phyloP scores from a whole-genome alignment of 2,888 invertebrate genomes.

The Polia nebulosa region DNA sequence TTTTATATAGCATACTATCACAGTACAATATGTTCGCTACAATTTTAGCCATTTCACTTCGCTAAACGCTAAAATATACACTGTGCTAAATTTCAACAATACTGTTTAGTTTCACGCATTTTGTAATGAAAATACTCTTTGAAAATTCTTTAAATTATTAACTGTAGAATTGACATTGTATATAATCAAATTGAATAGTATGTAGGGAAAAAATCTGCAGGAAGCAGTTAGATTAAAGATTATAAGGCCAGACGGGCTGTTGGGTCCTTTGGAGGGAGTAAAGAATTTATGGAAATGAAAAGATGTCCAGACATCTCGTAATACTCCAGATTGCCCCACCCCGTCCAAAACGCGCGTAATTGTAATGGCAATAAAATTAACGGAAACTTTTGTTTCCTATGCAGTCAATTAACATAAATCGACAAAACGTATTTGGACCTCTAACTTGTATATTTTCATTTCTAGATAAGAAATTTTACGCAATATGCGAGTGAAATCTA shows the following conservation, averaged over 20 bases:
- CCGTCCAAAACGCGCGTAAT: conserved; percentile 15
- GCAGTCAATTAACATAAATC: conserved; percentile 72
- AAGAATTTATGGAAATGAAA: conserved; percentile 6
- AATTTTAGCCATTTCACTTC: conserved; percentile 70
- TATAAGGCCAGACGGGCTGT: neutral
- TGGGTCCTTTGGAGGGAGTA: conserved; percentile 8
- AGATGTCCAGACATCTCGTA: neutral
- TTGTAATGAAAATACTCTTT: conserved; percentile 54
- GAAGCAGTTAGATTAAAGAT: conserved; percentile 27
- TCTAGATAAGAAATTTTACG: conserved; percentile 51
- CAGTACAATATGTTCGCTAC: conserved; percentile 71
- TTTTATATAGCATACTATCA: conserved; percentile 64
- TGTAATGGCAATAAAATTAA: conserved; percentile 70
- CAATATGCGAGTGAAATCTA: conserved; percentile 30
- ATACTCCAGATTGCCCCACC: conserved; percentile 1
- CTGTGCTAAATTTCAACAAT: conserved; percentile 55
- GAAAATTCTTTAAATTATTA: conserved; percentile 58
- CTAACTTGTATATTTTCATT: conserved; percentile 58
- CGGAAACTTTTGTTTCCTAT: conserved; percentile 63
- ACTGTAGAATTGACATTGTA: conserved; percentile 66
- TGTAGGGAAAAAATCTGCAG: conserved; percentile 48
- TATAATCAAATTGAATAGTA: conserved; percentile 66
- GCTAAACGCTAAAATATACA: conserved; percentile 65
- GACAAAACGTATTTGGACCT: conserved; percentile 61
- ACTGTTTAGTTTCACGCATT: conserved; percentile 47